Percentiles rank a stretch among this genome's conserved stretches.
These are phyloP conservation scores for Philypnodon macrostomus DNA, from an alignment of 2,797 vertebrate species.

Conservation along the genomic window DNA sequence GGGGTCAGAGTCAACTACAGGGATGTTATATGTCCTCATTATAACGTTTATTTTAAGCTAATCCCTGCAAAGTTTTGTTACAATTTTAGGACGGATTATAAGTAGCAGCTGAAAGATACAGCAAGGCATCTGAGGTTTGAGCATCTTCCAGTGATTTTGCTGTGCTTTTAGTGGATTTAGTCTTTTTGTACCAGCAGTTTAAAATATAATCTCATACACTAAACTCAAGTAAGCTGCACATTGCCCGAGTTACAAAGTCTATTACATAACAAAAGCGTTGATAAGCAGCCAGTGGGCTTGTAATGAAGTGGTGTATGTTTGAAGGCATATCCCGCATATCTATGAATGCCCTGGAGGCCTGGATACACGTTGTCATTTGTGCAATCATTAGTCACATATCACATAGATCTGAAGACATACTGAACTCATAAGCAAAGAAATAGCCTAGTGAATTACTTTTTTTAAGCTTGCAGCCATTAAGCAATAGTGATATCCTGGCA, in stretches of 20 bases:
- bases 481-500: constrained; percentile 44
- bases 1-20: not conserved
- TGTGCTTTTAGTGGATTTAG: constrained; percentile 46
- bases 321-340: constrained; percentile 5
- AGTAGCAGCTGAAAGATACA: constrained; percentile 24
- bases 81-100: constrained; percentile 6
- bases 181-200: constrained; percentile 38
- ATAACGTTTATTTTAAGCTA: constrained; percentile 4
- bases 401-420: constrained; percentile 14
- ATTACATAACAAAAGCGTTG: constrained; percentile 28
- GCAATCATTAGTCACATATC: constrained; percentile 27
- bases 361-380: constrained; percentile 27
- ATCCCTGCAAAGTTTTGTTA: constrained; percentile 6
- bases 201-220: constrained; percentile 44
- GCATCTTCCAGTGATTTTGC: constrained; percentile 32
- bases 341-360: constrained; percentile 18
- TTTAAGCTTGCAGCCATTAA: constrained; percentile 50
- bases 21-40: not conserved
- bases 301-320: constrained; percentile 13
- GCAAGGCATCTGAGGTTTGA: constrained; percentile 14
- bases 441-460: too few species aligned
- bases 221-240: constrained; percentile 33
- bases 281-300: constrained; percentile 24
- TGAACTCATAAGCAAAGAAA: constrained; percentile 26
- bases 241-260: constrained; percentile 26